Conservation (phyloP, 2,888 invertebrate genomes). For the Drosophila incognita region DNA sequence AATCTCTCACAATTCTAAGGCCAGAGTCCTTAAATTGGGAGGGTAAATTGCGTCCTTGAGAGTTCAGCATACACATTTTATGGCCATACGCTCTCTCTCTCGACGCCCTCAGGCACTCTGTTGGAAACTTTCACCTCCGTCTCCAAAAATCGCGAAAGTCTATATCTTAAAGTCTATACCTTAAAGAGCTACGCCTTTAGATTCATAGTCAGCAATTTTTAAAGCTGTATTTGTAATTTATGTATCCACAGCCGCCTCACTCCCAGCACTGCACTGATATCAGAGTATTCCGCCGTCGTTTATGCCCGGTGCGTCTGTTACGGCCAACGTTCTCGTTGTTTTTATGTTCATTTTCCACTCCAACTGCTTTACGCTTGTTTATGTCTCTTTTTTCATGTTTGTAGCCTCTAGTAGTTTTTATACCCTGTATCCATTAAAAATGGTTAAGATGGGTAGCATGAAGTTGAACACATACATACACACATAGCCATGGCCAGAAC, state of each 20-base stretch:
- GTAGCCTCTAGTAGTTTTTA: conserved; percentile 47
- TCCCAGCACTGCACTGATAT: not conserved
- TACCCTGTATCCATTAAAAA: not conserved
- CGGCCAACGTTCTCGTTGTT: conserved; percentile 1
- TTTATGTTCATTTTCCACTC: conserved; percentile 30
- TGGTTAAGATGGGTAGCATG: not conserved
- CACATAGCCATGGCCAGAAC: not conserved
- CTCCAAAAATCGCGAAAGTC: too few relatives aligned
- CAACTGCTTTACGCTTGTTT: conserved; percentile 56
- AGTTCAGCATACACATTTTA: not conserved
- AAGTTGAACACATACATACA: not conserved
- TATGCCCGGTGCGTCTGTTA: not conserved
- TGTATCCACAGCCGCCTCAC: not conserved
- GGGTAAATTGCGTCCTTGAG: not conserved
- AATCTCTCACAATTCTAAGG: not conserved
- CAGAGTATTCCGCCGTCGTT: not conserved
- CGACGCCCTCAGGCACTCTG: not conserved
- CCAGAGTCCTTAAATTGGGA: not conserved
- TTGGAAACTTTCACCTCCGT: too few relatives aligned
- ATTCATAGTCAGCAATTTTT: not conserved
- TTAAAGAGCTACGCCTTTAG: not conserved
- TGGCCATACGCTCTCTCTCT: not conserved
- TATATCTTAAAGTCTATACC: too few relatives aligned
- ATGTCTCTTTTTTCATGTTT: conserved; percentile 65
- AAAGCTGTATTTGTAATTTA: not conserved